Conservation (phyloP, 2,113 vertebrate species). For the Hippoglossus stenolepis region DNA sequence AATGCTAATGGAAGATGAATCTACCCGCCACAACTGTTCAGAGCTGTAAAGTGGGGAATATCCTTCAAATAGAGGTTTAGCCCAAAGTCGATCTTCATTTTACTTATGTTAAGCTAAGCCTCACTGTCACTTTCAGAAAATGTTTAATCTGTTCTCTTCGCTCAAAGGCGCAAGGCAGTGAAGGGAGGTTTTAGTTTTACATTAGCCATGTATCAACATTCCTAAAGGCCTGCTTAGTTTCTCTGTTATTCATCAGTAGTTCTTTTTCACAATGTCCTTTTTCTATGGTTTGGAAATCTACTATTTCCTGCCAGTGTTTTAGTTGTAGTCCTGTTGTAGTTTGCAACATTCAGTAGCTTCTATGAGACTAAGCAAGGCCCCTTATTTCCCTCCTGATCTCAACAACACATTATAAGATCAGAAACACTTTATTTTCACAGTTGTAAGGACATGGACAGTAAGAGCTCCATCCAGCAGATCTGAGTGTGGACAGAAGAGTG, state of each 20-base stretch:
- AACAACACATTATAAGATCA: neutral
- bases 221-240: neutral
- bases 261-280: too few relatives aligned
- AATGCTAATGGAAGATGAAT: neutral
- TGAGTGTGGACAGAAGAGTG: neutral
- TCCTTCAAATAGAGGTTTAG: neutral
- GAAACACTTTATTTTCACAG: conserved; percentile 20
- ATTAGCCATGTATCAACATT: neutral
- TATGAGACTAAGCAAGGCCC: neutral
- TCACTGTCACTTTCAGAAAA: neutral
- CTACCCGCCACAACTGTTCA: neutral
- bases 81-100: neutral
- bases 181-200: neutral
- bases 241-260: neutral
- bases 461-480: conserved; percentile 25
- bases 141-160: neutral
- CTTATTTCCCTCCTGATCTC: neutral
- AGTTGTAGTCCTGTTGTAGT: neutral
- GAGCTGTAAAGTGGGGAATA: neutral
- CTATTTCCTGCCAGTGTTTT: neutral
- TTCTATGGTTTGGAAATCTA: neutral
- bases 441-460: conserved; percentile 21
- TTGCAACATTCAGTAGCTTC: neutral
- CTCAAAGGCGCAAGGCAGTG: neutral
- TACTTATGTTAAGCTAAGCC: neutral